Evolutionary conservation across 2,888 invertebrate species (phyloP).

Genomic region (Rhodophaea formosa): DNA sequence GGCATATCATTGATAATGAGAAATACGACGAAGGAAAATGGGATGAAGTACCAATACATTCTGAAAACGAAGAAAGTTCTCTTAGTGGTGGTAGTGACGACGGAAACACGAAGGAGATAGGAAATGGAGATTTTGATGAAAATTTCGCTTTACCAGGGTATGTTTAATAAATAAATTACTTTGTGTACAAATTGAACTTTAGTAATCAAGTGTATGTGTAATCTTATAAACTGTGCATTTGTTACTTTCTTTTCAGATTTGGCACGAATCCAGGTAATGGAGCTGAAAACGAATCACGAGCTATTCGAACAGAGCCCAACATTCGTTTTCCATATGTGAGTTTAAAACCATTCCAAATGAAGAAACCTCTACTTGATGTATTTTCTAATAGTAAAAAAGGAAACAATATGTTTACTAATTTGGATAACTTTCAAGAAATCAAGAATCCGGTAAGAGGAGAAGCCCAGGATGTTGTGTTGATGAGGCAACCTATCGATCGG

Average conservation of each 20-base stretch:
- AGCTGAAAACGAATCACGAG: slow-evolving; percentile 73
- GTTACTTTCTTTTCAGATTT: slow-evolving; percentile 54
- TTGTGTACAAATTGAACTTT: neutral
- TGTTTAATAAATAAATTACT: slow-evolving; percentile 26
- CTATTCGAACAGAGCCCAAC: slow-evolving; percentile 68
- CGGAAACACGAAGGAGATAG: slow-evolving; percentile 20
- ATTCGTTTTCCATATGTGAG: slow-evolving; percentile 70
- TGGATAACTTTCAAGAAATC: slow-evolving; percentile 62
- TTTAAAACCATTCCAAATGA: slow-evolving; percentile 71
- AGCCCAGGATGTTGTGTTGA: slow-evolving; percentile 55
- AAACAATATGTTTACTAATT: slow-evolving; percentile 57
- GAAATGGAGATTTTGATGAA: slow-evolving; percentile 44
- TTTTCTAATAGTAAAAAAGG: slow-evolving; percentile 52
- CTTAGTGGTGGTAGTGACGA: slow-evolving; percentile 20
- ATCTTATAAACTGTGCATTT: neutral
- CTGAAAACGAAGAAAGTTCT: slow-evolving; percentile 28
- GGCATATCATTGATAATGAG: slow-evolving; percentile 73
- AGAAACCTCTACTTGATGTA: slow-evolving; percentile 45
- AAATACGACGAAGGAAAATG: slow-evolving; percentile 58
- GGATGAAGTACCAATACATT: slow-evolving; percentile 54
- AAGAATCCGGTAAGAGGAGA: slow-evolving; percentile 69
- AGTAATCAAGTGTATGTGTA: neutral
- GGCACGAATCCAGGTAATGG: slow-evolving; percentile 61
- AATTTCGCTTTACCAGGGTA: slow-evolving; percentile 73
- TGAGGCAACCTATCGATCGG: slow-evolving; percentile 59